Percentiles rank a stretch among this genome's conserved stretches.
phyloP scores from a whole-genome alignment of 2,797 vertebrate species.

The Balearica regulorum region DNA sequence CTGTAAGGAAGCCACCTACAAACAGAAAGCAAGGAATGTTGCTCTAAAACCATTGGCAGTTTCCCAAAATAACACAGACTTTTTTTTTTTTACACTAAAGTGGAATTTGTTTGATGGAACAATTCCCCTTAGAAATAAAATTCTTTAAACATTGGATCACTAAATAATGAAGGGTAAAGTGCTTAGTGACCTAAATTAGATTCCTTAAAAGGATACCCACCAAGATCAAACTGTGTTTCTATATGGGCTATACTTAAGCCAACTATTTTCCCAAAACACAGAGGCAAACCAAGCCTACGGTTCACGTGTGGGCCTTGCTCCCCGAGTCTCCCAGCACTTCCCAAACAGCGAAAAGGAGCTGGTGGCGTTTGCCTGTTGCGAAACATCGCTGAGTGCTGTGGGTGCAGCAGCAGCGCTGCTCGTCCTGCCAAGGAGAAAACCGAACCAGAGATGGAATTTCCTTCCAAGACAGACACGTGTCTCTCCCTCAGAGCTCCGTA shows the following conservation, averaged over 20 bases:
- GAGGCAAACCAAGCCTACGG: not conserved
- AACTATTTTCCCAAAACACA: not conserved
- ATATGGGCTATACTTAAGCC: not conserved
- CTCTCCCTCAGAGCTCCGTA: accelerated
- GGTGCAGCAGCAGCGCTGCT: not conserved
- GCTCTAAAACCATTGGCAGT: not conserved
- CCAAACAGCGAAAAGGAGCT: not conserved
- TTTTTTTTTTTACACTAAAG: not conserved
- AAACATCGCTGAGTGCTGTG: accelerated
- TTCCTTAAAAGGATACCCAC: not conserved
- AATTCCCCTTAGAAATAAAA: not conserved
- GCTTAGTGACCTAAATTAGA: not conserved
- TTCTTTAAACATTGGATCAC: not conserved
- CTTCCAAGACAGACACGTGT: no score
- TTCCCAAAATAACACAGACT: not conserved
- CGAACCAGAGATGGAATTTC: not conserved
- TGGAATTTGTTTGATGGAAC: not conserved
- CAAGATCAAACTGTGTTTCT: not conserved
- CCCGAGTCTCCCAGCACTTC: accelerated
- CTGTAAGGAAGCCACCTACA: not conserved
- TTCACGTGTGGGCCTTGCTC: accelerated
- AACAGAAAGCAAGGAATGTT: not conserved
- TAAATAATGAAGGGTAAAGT: not conserved
- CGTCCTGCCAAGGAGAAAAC: not conserved
- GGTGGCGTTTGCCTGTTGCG: not conserved